Percentiles rank a stretch among this genome's conserved stretches.
Conservation (phyloP, 2,888 invertebrate species). For the Sipha maydis region DNA sequence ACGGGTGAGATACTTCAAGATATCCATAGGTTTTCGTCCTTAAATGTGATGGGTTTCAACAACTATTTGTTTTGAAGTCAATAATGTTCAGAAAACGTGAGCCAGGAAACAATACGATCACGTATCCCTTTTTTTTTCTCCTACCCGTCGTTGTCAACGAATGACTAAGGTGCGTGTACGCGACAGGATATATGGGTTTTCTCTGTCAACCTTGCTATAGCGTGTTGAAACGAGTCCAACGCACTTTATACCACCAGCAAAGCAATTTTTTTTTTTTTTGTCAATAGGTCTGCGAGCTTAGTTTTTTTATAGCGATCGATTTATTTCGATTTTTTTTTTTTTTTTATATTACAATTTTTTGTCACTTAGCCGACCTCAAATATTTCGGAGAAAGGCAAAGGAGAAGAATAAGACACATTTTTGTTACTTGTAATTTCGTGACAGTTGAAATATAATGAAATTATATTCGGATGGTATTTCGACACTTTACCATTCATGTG, state of each 20-base stretch:
- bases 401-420: background rate
- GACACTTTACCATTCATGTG: background rate
- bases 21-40: background rate
- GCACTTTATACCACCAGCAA: background rate
- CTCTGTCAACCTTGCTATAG: background rate
- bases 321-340: background rate
- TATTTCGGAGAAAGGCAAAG: no score
- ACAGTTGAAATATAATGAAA: background rate
- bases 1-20: background rate
- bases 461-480: background rate
- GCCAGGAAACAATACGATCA: constrained; percentile 14
- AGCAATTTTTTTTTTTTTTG: background rate
- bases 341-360: no score
- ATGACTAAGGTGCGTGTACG: background rate
- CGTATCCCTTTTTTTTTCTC: background rate
- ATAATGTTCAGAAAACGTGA: constrained; percentile 20
- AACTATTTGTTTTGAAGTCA: background rate
- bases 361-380: no score
- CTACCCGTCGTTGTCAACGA: background rate
- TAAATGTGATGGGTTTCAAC: background rate
- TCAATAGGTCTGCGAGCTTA: background rate
- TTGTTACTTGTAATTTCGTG: background rate
- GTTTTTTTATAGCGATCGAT: background rate
- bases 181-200: background rate
- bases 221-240: constrained; percentile 3